Conservation (phyloP, 2,888 invertebrate species). For the Lithosia quadra region DNA sequence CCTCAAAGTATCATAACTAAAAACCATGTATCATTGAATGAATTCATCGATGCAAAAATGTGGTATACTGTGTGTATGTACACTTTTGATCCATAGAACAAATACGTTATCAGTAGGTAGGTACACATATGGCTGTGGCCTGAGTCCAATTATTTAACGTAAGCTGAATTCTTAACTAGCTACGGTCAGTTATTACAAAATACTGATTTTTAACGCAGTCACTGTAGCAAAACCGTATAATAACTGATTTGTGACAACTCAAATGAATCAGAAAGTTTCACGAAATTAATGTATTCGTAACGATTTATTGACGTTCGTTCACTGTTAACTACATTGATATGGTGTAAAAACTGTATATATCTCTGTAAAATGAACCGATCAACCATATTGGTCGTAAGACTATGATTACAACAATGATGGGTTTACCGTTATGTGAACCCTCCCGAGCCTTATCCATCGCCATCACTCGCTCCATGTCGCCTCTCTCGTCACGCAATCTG, state of each 20-base stretch:
- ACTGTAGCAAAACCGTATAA: conserved; percentile 15
- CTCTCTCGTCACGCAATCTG: conserved; percentile 95
- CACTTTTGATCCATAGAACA: no score
- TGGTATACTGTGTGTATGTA: no score
- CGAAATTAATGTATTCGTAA: conserved; percentile 11
- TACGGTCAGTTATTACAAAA: neutral
- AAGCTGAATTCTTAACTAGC: neutral
- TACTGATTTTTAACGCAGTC: conserved; percentile 7
- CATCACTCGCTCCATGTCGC: conserved; percentile 93
- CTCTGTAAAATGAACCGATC: neutral
- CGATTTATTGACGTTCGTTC: conserved; percentile 21
- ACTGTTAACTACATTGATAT: conserved; percentile 21
- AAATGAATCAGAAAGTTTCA: conserved; percentile 37
- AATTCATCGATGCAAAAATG: no score
- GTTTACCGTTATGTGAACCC: conserved; percentile 95
- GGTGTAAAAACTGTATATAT: neutral
- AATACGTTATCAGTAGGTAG: no score
- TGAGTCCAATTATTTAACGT: neutral
- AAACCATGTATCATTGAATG: no score
- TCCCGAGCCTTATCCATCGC: conserved; percentile 94
- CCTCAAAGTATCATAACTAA: no score
- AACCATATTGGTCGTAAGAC: conserved; percentile 10
- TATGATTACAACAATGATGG: conserved; percentile 38
- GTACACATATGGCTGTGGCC: no score
- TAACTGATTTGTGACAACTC: conserved; percentile 13